Base-by-base conservation (phyloP, 2,113 vertebrate genomes). In the Melanotaenia duboulayi region DNA sequence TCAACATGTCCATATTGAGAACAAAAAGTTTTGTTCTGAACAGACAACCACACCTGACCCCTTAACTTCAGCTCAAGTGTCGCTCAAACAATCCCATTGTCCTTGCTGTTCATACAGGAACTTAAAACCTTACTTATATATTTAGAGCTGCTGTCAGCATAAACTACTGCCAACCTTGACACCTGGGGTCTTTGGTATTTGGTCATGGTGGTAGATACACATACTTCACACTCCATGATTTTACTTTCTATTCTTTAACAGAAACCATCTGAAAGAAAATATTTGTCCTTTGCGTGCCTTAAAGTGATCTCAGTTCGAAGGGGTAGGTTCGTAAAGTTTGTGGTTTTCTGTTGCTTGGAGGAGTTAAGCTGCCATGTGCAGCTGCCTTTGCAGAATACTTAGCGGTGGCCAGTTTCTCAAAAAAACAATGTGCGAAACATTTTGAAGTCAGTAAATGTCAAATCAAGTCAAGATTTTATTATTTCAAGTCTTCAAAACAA, bases 131-230 rank as follows among this genome's bases (percentile, higher is more conserved):
- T 42, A 52, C 71, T 73, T 67, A 58, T 89, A 65, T 87, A 87
- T 90, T 89, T 89, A 83, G 75, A 86, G 65, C 32, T 35, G 32
- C 64, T 79, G 78, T 87, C 81, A 72, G 68, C 20, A 7, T 81
- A 73, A 88, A 60, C 64, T 66, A 71, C 40, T n/a, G 37, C 46
- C 78, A 75, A 76, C 88, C 84, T 84, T 86, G 82, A 90, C 85
- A 85, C 60, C n/a, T 35, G 14, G 37, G 57, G 61, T 67, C 65
- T 50, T 49, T 28, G 42, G 46, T 25, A 13, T 49, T 35, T 28
- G 11, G 22, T 58, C 32, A 42, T 22, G 51, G 20, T 25, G 59
- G 68, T 48, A 12, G 17, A 11, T 55, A 39, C 17, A 12, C 57
- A 9, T 40, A 46, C 70, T 12, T 35, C 24, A 23, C 65, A 10